Conservation (phyloP, 2,113 vertebrate genomes). For the Zosterops borbonicus region DNA sequence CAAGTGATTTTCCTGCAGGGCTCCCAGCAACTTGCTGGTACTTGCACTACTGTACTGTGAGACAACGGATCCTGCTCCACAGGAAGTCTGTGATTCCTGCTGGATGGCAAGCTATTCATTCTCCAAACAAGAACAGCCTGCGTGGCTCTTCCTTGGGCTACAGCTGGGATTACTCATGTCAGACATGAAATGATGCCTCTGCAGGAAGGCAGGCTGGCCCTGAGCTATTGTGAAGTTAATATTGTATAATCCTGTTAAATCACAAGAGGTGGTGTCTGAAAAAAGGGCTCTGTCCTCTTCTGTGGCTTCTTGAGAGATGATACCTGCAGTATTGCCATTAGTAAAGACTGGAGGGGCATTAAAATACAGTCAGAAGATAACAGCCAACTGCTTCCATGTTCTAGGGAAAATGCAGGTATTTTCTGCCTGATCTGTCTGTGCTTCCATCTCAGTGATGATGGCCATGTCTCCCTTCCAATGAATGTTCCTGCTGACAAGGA, state of each 20-base stretch:
- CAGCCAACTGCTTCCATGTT: not conserved
- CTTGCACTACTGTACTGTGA: not conserved
- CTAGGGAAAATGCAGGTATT: not conserved
- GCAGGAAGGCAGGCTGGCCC: not conserved
- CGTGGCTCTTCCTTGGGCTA: not conserved
- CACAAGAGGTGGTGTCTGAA: not conserved
- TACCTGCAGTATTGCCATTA: not conserved
- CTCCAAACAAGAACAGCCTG: constrained; percentile 1
- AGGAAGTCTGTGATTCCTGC: not conserved
- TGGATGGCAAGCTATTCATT: not conserved
- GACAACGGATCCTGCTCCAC: not conserved
- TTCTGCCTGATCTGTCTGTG: not conserved
- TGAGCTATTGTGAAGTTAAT: not conserved
- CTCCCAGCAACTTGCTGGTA: not conserved
- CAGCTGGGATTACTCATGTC: not conserved
- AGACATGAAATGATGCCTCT: not conserved
- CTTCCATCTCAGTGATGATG: not conserved
- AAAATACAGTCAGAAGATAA: not conserved
- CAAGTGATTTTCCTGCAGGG: not conserved
- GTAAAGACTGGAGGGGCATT: not conserved
- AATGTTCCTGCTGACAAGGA: not conserved
- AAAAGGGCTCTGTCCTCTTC: not conserved
- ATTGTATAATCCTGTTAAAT: not conserved
- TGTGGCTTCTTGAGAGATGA: not conserved
- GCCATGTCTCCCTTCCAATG: not conserved